Evolutionary conservation across 1,140 invertebrate genomes (phyloP).

Genomic region (Micrasema minimum): DNA sequence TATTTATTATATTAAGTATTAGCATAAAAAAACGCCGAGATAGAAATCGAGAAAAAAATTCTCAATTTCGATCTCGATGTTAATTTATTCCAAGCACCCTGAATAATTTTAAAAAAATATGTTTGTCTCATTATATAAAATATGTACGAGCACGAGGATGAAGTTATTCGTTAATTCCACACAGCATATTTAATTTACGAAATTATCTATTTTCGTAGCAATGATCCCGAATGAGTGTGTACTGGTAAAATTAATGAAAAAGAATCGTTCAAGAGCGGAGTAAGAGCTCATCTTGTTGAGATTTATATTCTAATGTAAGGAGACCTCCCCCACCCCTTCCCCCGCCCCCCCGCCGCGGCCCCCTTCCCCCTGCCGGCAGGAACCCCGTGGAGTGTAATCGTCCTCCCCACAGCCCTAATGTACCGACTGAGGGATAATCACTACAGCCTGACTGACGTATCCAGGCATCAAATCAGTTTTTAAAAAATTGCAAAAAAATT

Average conservation of each 20-base stretch:
- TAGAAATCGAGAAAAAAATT: no score
- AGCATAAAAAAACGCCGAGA: no score
- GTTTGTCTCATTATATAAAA: no score
- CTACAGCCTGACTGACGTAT: background rate
- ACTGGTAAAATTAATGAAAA: conserved; percentile 27
- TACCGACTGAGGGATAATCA: conserved; percentile 32
- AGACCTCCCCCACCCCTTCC: background rate
- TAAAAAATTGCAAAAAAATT: background rate
- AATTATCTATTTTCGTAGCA: no score
- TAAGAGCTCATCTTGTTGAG: conserved; percentile 20
- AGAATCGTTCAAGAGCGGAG: conserved; percentile 16
- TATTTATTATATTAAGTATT: no score
- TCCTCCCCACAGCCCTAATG: conserved; percentile 47
- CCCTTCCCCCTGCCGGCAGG: no score
- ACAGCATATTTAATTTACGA: no score
- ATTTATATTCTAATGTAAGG: conserved; percentile 31
- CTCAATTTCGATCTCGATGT: no score
- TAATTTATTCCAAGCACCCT: no score
- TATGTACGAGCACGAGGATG: no score
- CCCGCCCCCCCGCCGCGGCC: background rate
- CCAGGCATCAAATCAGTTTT: background rate
- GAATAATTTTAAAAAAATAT: no score
- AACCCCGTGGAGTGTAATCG: conserved; percentile 49
- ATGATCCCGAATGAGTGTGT: background rate
- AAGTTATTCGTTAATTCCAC: no score